Evolutionary conservation across 2,888 invertebrate species (phyloP).

Genomic region (Hypolimnas misippus): DNA sequence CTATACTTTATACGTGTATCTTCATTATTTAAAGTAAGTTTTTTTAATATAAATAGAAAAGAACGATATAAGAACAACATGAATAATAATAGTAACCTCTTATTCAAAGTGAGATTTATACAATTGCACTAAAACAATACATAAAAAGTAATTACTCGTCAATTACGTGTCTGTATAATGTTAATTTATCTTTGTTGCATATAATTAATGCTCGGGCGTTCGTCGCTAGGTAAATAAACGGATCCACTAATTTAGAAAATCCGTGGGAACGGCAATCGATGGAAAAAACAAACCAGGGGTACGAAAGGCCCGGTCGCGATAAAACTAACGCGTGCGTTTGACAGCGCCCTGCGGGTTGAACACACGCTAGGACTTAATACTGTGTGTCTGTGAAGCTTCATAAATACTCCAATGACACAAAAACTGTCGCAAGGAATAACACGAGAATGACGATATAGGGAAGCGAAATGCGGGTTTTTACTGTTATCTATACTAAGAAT

Average conservation of each 20-base stretch:
- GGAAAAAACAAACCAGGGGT: constrained; percentile 54
- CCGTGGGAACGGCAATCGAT: constrained; percentile 63
- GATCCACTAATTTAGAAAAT: constrained; percentile 42
- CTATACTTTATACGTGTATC: background rate
- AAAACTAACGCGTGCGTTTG: constrained; percentile 72
- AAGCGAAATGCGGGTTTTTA: constrained; percentile 3
- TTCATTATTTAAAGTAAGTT: too few species aligned
- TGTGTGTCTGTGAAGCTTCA: constrained; percentile 12
- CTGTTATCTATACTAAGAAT: background rate
- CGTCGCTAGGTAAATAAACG: constrained; percentile 21
- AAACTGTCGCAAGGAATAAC: background rate
- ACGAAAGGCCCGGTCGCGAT: constrained; percentile 49
- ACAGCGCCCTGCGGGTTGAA: constrained; percentile 50
- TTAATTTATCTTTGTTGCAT: background rate
- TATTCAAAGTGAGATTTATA: too few species aligned
- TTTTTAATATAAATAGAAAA: too few species aligned
- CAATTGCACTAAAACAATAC: background rate
- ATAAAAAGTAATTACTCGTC: background rate
- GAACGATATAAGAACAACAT: too few species aligned
- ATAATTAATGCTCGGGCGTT: constrained; percentile 25
- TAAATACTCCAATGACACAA: constrained; percentile 7
- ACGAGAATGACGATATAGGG: background rate
- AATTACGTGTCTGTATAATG: background rate
- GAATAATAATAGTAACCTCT: too few species aligned
- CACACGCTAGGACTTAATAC: constrained; percentile 25